Evolutionary conservation across 2,888 invertebrate genomes (phyloP).

Genomic region (Lycophotia porphyrea): DNA sequence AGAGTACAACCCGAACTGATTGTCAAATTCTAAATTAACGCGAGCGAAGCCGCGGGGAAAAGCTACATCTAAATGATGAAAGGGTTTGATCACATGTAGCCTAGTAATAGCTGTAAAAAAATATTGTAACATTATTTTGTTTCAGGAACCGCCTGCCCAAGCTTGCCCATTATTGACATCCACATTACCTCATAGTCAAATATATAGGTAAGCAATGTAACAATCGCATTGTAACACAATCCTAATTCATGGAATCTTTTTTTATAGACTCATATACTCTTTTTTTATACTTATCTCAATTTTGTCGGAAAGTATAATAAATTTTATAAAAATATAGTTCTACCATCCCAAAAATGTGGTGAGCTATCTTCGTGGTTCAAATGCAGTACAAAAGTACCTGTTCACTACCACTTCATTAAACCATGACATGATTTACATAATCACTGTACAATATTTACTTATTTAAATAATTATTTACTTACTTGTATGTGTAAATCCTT

Average conservation of each 20-base stretch:
- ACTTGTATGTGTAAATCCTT: neutral
- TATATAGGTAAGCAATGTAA: constrained; percentile 79
- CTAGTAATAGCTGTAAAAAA: neutral
- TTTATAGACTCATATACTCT: no score
- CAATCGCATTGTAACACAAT: neutral
- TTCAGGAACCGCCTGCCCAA: constrained; percentile 81
- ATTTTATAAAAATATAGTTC: neutral
- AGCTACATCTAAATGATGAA: neutral
- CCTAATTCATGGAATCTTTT: neutral
- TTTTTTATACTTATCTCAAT: neutral
- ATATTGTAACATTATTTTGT: constrained; percentile 31
- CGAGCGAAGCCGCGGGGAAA: no score
- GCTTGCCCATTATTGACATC: constrained; percentile 83
- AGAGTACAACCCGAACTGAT: no score
- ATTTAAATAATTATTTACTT: constrained; percentile 19
- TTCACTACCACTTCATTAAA: neutral
- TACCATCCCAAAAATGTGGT: neutral
- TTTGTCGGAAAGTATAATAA: neutral
- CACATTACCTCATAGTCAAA: constrained; percentile 86
- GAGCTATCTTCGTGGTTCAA: neutral
- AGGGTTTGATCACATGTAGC: neutral
- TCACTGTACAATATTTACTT: constrained; percentile 23
- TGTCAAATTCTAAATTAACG: no score
- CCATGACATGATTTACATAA: neutral
- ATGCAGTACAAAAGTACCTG: neutral